These are phyloP conservation scores for Plectropomus leopardus DNA, from an alignment of 2,113 vertebrate genomes.

Conservation along the genomic window DNA sequence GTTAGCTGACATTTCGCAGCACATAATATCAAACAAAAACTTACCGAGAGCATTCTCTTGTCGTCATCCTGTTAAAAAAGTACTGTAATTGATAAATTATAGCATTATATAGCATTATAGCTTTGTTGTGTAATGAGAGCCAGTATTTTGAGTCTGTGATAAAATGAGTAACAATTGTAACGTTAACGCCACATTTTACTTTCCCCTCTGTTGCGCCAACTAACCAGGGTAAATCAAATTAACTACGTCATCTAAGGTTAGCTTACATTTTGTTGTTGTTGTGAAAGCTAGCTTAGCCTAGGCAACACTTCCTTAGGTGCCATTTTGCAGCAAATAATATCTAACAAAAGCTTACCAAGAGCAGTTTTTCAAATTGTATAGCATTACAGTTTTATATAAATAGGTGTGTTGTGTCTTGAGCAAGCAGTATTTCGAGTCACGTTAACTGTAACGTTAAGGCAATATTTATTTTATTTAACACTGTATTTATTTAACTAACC, in stretches of 20 bases:
- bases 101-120: too few relatives aligned
- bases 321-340: neutral
- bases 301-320: neutral
- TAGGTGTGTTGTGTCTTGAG: too few relatives aligned
- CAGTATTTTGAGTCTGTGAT: too few relatives aligned
- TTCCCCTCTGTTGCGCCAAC: neutral
- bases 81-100: neutral
- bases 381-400: too few relatives aligned
- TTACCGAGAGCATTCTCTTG: neutral
- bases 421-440: too few relatives aligned
- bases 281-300: too few relatives aligned
- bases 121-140: too few relatives aligned
- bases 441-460: too few relatives aligned
- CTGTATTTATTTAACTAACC: neutral
- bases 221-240: neutral
- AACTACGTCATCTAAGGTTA: neutral
- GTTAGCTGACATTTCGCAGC: neutral
- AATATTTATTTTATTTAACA: neutral
- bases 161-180: too few relatives aligned
- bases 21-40: neutral
- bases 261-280: neutral
- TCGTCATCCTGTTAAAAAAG: neutral
- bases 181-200: neutral
- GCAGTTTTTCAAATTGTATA: too few relatives aligned
- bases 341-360: neutral